Conservation (phyloP, 2,797 vertebrate species). For the Peromyscus attwateri region DNA sequence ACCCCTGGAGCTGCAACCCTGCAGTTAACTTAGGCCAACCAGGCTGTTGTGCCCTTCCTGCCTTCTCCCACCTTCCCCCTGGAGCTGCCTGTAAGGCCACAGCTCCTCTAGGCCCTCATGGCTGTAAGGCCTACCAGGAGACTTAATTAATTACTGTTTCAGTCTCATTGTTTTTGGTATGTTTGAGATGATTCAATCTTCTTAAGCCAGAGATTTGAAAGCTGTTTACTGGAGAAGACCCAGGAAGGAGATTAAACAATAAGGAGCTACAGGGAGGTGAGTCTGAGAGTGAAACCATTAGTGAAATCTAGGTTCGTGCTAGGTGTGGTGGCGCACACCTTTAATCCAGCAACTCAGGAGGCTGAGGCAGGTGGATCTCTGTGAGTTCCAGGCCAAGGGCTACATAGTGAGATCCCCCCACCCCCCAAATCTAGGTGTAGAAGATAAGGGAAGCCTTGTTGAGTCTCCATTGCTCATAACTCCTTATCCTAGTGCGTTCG, state of each 20-base stretch:
- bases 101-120: too few relatives aligned
- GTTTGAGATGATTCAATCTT: background rate
- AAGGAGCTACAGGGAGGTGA: background rate
- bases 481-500: background rate
- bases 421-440: background rate
- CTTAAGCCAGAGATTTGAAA: background rate
- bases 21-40: too few relatives aligned
- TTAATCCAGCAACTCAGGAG: background rate
- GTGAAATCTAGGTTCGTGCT: background rate
- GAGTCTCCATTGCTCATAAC: background rate
- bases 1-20: too few relatives aligned
- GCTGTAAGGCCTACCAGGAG: background rate
- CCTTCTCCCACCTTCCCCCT: too few relatives aligned
- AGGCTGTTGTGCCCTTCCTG: too few relatives aligned
- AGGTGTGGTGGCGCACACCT: background rate
- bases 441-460: background rate
- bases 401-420: background rate
- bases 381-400: background rate
- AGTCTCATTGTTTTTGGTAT: background rate
- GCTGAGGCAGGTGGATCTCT: background rate
- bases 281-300: conserved; percentile 1
- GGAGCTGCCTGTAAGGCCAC: too few relatives aligned
- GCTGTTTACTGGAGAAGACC: background rate
- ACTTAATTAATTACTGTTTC: too few relatives aligned
- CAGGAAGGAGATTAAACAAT: background rate